phyloP scores from a whole-genome alignment of 2,797 vertebrate species.

The Pipistrellus pipistrellus region DNA sequence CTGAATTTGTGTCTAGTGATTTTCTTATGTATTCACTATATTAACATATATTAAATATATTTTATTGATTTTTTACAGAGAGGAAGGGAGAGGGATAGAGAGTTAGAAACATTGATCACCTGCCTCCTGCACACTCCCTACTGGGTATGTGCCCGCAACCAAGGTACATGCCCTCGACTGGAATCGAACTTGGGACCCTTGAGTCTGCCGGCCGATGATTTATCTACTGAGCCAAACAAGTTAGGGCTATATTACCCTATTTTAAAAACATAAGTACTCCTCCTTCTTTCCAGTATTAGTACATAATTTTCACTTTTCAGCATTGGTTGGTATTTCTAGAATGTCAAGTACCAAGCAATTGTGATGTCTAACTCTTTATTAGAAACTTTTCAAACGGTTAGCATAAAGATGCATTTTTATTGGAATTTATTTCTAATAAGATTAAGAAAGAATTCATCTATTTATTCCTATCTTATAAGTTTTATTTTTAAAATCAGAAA shows the following conservation, averaged over 20 bases:
- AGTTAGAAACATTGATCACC: too few species aligned
- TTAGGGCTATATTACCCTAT: neutral
- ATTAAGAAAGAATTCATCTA: neutral
- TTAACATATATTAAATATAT: neutral
- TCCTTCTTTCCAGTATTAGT: constrained; percentile 15
- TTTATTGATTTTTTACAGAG: too few species aligned
- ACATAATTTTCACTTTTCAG: neutral
- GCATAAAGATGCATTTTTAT: neutral
- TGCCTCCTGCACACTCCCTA: too few species aligned
- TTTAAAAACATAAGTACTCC: constrained; percentile 1
- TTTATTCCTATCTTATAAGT: constrained; percentile 2
- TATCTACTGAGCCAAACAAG: too few species aligned
- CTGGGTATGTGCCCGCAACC: too few species aligned
- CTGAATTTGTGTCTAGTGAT: neutral
- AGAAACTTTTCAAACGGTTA: neutral
- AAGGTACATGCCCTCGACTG: too few species aligned
- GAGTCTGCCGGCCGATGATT: too few species aligned
- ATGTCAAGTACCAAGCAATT: neutral
- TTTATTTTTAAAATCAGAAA: neutral
- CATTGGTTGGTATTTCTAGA: neutral
- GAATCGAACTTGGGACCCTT: too few species aligned
- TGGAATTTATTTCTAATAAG: constrained; percentile 5
- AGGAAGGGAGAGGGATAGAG: too few species aligned
- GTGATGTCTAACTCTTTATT: neutral
- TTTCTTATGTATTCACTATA: neutral